phyloP scores from a whole-genome alignment of 1,140 invertebrate genomes.

The Metaphire vulgaris region DNA sequence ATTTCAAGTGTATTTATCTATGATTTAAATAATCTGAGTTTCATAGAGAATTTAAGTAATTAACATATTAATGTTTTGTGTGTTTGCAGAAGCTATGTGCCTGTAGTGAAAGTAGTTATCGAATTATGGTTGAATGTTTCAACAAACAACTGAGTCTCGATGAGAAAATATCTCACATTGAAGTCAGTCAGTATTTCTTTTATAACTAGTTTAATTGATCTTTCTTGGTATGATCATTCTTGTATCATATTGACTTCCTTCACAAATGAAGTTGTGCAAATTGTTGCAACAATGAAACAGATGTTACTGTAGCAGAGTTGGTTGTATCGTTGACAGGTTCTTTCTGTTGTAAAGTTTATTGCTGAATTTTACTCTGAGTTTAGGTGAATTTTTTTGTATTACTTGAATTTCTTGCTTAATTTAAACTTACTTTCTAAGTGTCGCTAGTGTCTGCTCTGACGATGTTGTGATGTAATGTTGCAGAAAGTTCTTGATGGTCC shows the following conservation, averaged over 20 bases:
- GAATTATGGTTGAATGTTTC: slow-evolving; percentile 79
- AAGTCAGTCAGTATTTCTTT: slow-evolving; percentile 56
- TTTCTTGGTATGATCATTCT: neutral
- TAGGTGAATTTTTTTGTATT: no score
- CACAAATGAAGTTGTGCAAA: no score
- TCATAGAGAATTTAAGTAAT: slow-evolving; percentile 4
- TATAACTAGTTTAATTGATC: neutral
- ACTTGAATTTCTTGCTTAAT: no score
- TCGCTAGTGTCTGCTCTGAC: no score
- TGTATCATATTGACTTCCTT: no score
- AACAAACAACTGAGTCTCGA: slow-evolving; percentile 71
- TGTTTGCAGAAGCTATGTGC: slow-evolving; percentile 57
- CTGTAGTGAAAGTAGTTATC: slow-evolving; percentile 60
- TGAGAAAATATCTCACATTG: slow-evolving; percentile 77
- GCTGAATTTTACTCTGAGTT: no score
- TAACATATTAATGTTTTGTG: slow-evolving; percentile 53
- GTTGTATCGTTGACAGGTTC: no score
- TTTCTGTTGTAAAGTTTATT: no score
- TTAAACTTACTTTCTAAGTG: no score
- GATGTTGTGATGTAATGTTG: slow-evolving; percentile 36
- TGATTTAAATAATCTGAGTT: slow-evolving; percentile 27
- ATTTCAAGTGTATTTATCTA: slow-evolving; percentile 7
- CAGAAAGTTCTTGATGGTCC: slow-evolving; percentile 65
- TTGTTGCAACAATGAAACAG: no score
- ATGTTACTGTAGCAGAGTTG: no score